A percentile compares a stretch with the other conserved stretches of the same genome.
phyloP scores from a whole-genome alignment of 2,113 vertebrate species.

The Rattus norvegicus region GRCr8 NC_086029.1:35478501-35479000 shows the following conservation, averaged over 20 bases:
- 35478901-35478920: background rate
- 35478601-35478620: background rate
- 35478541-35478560: background rate
- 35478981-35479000: background rate
- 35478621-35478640: background rate
- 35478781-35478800: background rate
- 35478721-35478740: background rate
- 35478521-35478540: background rate
- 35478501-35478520: background rate
- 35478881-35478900: background rate
- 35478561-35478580: background rate
- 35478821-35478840: background rate
- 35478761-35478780: background rate
- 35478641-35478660: background rate
- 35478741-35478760: background rate
- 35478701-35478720: constrained; percentile 24
- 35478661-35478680: background rate
- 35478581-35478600: background rate
- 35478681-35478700: background rate
- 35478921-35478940: background rate
- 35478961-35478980: background rate
- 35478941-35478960: background rate
- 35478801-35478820: background rate
- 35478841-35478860: too few relatives aligned
- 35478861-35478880: background rate